Evolutionary conservation across 1,140 invertebrate species (phyloP).

Genomic region (Drosophila triauraria): DNA sequence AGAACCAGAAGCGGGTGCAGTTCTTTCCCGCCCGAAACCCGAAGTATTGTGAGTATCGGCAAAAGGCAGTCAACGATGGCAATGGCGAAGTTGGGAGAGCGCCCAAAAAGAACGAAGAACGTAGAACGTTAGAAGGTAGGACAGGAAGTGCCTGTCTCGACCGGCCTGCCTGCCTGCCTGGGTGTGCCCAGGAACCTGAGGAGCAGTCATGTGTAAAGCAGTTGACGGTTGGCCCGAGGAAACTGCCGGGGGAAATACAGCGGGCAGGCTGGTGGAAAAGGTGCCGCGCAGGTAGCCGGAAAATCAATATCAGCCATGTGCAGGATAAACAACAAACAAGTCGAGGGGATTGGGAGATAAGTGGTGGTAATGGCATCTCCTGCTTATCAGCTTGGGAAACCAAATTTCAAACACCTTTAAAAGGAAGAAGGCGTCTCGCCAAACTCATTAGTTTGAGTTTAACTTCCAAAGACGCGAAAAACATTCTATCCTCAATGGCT

Average conservation of each 20-base stretch:
- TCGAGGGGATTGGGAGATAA: conserved; percentile 47
- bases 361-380: conserved; percentile 3
- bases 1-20: conserved; percentile 34
- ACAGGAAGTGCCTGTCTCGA: conserved; percentile 68
- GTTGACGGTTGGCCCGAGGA: conserved; percentile 50
- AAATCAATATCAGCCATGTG: conserved; percentile 55
- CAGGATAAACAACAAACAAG: conserved; percentile 27
- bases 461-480: conserved; percentile 12
- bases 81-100: conserved; percentile 21
- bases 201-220: conserved; percentile 72
- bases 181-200: conserved; percentile 62
- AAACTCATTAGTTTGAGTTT: conserved; percentile 39
- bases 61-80: conserved; percentile 37
- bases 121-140: conserved; percentile 39
- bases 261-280: conserved; percentile 40
- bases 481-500: conserved; percentile 21
- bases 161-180: conserved; percentile 43
- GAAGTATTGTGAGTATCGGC: conserved; percentile 22
- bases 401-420: conserved; percentile 46
- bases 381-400: conserved; percentile 56
- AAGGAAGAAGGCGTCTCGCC: conserved; percentile 10
- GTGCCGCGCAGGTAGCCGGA: conserved; percentile 54
- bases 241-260: conserved; percentile 29
- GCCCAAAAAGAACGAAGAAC: conserved; percentile 48
- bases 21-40: conserved; percentile 8